Conservation (phyloP, 2,113 vertebrate species). For the Nestor notabilis region DNA sequence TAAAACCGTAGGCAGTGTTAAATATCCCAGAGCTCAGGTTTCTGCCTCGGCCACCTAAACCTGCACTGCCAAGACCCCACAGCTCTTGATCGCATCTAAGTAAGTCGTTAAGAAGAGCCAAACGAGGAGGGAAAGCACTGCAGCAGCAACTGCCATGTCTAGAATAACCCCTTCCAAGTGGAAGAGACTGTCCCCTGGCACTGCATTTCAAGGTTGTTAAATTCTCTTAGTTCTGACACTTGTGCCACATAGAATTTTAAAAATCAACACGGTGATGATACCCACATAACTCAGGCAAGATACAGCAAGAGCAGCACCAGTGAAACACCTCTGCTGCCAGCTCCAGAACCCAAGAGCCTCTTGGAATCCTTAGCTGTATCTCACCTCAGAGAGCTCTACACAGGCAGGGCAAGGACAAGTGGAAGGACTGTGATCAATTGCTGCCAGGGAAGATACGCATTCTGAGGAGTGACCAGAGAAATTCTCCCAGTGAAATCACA, state of each 20-base stretch:
- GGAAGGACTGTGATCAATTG: fast-evolving
- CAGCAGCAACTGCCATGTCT: not conserved
- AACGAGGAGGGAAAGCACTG: fast-evolving
- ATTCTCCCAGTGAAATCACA: not conserved
- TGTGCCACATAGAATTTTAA: not conserved
- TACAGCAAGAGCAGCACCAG: not conserved
- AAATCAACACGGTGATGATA: not conserved
- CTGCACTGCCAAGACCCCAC: not conserved
- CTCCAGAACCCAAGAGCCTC: not conserved
- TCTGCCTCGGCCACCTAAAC: not conserved
- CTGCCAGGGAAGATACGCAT: not conserved
- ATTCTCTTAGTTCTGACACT: not conserved
- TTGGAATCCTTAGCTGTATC: fast-evolving
- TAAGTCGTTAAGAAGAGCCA: not conserved
- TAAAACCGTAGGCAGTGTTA: not conserved
- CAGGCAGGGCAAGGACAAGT: not conserved
- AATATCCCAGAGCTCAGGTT: not conserved
- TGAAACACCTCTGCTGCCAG: not conserved
- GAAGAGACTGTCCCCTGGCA: not conserved
- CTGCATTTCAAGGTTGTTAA: not conserved
- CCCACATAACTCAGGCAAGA: not conserved
- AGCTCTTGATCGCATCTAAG: not conserved
- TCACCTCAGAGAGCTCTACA: not conserved
- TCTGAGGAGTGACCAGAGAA: not conserved
- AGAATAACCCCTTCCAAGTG: not conserved